Evolutionary conservation across 2,113 vertebrate genomes (phyloP).

Genomic region (Peucedramus taeniatus): DNA sequence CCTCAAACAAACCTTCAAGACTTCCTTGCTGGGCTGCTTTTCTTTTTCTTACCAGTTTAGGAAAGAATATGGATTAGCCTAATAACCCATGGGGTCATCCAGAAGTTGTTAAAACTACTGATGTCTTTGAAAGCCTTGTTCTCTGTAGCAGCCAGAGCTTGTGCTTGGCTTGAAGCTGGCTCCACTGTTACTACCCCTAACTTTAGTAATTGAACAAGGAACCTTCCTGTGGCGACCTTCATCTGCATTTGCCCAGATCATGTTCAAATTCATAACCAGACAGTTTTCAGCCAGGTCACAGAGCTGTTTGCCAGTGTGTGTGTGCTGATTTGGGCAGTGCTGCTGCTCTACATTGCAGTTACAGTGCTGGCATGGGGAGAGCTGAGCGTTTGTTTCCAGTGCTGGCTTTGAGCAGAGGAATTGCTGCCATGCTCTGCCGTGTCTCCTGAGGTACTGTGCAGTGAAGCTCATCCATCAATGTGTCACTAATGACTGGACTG

Average conservation of each 20-base stretch:
- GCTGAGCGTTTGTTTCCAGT: neutral
- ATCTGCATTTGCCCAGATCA: neutral
- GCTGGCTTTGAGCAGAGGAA: neutral
- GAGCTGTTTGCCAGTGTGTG: neutral
- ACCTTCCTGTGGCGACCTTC: neutral
- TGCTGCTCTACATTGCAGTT: neutral
- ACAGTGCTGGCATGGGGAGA: neutral
- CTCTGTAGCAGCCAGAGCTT: neutral
- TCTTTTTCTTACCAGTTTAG: neutral
- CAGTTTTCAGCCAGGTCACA: neutral
- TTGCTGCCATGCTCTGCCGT: accelerated
- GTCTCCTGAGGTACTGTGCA: neutral
- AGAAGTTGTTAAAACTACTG: neutral
- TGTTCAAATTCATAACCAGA: neutral
- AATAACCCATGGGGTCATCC: neutral
- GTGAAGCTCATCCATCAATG: neutral
- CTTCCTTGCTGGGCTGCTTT: neutral
- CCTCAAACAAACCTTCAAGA: neutral
- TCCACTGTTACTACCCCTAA: neutral
- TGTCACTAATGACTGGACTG: neutral
- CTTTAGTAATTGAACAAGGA: neutral
- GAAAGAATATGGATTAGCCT: neutral
- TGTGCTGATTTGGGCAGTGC: neutral
- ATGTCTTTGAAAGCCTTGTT: neutral
- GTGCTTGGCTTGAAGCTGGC: neutral